A percentile compares a stretch with the other conserved stretches of the same genome.
Conservation (phyloP, 2,888 invertebrate genomes). For the Microlaimidae sp. region DNA sequence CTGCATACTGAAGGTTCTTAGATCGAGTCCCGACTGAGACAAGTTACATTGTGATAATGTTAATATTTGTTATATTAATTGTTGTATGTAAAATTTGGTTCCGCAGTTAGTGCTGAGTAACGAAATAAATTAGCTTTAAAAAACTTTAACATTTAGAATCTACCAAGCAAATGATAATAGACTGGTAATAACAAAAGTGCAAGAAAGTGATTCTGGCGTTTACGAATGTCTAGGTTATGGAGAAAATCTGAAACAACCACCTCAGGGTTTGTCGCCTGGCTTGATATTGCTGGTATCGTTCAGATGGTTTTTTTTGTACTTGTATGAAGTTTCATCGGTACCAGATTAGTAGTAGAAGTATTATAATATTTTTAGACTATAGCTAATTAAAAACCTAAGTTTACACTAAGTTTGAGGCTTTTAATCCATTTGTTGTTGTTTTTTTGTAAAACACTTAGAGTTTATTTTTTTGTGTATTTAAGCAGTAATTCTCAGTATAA, state of each 20-base stretch:
- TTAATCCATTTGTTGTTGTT: too few relatives aligned
- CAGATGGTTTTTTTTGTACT: not conserved
- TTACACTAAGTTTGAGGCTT: too few relatives aligned
- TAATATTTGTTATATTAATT: too few relatives aligned
- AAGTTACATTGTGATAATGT: too few relatives aligned
- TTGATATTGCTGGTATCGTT: slow-evolving; percentile 41
- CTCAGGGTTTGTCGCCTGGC: slow-evolving; percentile 47
- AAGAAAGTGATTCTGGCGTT: slow-evolving; percentile 24
- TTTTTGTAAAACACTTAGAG: too few relatives aligned
- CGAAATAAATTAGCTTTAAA: not conserved
- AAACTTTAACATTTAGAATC: not conserved
- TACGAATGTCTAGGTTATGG: slow-evolving; percentile 25
- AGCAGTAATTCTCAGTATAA: too few relatives aligned
- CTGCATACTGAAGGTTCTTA: too few relatives aligned
- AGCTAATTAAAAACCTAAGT: too few relatives aligned
- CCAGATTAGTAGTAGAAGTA: not conserved
- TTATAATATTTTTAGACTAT: not conserved
- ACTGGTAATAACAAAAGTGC: slow-evolving; percentile 23
- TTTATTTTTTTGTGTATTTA: too few relatives aligned
- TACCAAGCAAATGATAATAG: slow-evolving; percentile 18
- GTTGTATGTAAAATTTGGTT: too few relatives aligned
- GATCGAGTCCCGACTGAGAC: too few relatives aligned
- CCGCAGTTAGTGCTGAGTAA: too few relatives aligned
- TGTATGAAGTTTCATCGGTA: not conserved
- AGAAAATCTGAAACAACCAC: slow-evolving; percentile 36